Percentiles rank a stretch among this genome's conserved stretches.
phyloP scores from a whole-genome alignment of 2,888 invertebrate genomes.

The Lobophora halterata region DNA sequence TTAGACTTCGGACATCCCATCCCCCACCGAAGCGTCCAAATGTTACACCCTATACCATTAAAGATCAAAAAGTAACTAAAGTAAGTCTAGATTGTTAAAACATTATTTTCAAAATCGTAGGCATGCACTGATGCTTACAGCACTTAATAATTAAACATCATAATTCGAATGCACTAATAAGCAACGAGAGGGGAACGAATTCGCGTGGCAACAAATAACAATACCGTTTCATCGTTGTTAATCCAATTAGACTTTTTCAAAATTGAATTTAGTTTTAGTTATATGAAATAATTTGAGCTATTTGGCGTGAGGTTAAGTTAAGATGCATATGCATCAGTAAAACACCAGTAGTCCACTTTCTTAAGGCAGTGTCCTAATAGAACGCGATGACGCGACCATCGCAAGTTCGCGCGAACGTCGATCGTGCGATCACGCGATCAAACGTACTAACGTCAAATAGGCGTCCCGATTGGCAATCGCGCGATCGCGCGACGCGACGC shows the following conservation, averaged over 20 bases:
- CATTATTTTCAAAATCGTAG: conserved; percentile 12
- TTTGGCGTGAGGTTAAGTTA: conserved; percentile 24
- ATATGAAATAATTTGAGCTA: conserved; percentile 17
- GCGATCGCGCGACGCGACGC: too few species aligned
- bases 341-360: conserved; percentile 45
- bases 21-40: too few species aligned
- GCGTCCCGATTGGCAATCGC: too few species aligned
- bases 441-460: too few species aligned
- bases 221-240: conserved; percentile 47
- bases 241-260: conserved; percentile 41
- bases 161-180: conserved; percentile 52
- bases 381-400: too few species aligned
- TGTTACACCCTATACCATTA: too few species aligned
- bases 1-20: too few species aligned
- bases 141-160: conserved; percentile 38
- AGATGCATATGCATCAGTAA: conserved; percentile 31
- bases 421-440: too few species aligned
- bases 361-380: too few species aligned
- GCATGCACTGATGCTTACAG: conserved; percentile 41
- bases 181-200: conserved; percentile 43
- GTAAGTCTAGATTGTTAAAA: conserved; percentile 14
- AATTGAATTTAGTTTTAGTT: conserved; percentile 11
- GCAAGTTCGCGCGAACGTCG: too few species aligned
- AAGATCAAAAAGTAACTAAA: too few species aligned
- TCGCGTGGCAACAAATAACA: conserved; percentile 40